Percentiles rank a stretch among this genome's conserved stretches.
Evolutionary conservation across 2,113 vertebrate genomes (phyloP).

Genomic region (Chrysochloris asiatica): DNA sequence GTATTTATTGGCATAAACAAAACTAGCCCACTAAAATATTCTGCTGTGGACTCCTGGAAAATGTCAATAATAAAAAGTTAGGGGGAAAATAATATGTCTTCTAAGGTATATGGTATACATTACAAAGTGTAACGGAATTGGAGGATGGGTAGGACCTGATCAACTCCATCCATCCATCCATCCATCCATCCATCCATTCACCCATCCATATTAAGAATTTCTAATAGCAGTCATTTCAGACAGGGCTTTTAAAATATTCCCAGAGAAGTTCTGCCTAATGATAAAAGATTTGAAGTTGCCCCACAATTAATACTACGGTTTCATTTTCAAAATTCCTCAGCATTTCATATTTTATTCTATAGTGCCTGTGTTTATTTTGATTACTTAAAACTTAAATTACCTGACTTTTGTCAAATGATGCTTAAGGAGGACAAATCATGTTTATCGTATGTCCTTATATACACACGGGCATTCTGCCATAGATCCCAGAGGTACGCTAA

Average conservation of each 20-base stretch:
- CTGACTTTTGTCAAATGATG: constrained; percentile 24
- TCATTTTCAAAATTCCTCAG: constrained; percentile 21
- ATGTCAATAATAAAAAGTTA: background rate
- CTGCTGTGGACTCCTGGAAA: background rate
- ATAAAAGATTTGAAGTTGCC: constrained; percentile 17
- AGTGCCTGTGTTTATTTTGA: background rate
- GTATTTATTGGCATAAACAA: background rate
- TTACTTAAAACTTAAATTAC: constrained; percentile 30
- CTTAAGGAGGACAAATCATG: background rate
- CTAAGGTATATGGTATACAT: background rate
- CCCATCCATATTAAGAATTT: background rate
- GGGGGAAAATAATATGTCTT: background rate
- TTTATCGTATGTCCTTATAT: background rate
- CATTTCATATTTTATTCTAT: background rate
- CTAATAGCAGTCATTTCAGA: background rate
- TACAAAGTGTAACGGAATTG: background rate
- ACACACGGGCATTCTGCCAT: background rate
- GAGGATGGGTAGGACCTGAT: background rate
- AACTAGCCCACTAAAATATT: constrained; percentile 21
- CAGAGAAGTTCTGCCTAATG: background rate
- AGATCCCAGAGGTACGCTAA: background rate
- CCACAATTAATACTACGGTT: background rate
- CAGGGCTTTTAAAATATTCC: constrained; percentile 14
- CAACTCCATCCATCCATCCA: background rate
- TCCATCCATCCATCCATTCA: no score